These are phyloP conservation scores for Ophioderma brevispina DNA, from an alignment of 35 echinoderm and acorn worm species.

Conservation along the genomic window DNA sequence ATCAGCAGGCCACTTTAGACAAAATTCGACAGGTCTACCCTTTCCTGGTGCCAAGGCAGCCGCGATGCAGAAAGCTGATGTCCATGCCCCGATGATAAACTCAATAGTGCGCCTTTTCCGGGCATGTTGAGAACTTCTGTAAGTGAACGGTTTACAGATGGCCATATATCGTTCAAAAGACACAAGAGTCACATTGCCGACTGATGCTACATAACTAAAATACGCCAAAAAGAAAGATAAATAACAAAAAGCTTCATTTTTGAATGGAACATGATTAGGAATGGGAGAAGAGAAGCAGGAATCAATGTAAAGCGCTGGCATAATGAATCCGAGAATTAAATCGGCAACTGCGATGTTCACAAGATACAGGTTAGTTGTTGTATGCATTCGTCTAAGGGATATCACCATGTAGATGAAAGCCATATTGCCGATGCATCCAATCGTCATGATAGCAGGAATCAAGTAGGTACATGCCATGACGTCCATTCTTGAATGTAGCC, in stretches of 20 bases:
- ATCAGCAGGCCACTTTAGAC: neutral
- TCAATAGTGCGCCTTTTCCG: neutral
- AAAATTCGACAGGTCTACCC: neutral
- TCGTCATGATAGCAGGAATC: neutral
- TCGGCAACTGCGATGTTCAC: neutral
- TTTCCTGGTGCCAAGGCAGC: neutral
- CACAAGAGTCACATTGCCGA: neutral
- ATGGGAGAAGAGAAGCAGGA: neutral
- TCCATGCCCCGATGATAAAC: neutral
- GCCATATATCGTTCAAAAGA: neutral
- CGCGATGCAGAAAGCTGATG: neutral
- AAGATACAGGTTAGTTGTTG: neutral
- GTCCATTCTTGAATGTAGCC: neutral
- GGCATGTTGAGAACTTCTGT: neutral
- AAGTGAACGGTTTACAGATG: neutral
- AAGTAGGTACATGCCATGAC: neutral
- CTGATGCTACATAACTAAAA: neutral
- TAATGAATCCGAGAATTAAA: neutral
- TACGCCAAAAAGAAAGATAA: neutral
- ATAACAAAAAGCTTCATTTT: neutral
- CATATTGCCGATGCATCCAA: neutral
- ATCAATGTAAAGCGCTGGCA: neutral
- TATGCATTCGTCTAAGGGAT: neutral
- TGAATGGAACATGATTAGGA: neutral
- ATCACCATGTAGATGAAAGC: neutral